Conservation (phyloP, 2,888 invertebrate species). For the Mycalesis mineus region DNA sequence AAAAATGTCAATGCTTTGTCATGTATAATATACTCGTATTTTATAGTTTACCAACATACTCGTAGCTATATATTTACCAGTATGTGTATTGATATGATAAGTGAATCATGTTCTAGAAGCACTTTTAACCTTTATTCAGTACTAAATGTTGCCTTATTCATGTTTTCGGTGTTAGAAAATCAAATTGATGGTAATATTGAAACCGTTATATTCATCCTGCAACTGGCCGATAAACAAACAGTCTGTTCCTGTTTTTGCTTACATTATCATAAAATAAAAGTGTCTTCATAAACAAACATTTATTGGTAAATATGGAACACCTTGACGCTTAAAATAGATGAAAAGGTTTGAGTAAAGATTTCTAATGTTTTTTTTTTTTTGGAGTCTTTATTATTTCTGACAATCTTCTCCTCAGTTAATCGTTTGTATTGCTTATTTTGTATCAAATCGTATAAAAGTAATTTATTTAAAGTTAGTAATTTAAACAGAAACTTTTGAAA, state of each 20-base stretch:
- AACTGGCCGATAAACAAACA: conserved; percentile 24
- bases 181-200: conserved; percentile 43
- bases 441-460: too few relatives aligned
- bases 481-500: too few relatives aligned
- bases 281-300: background rate
- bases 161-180: conserved; percentile 40
- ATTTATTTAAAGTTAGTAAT: too few relatives aligned
- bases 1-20: too few relatives aligned
- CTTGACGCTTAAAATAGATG: background rate
- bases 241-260: background rate
- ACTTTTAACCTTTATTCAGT: conserved; percentile 22
- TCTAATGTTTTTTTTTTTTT: too few relatives aligned
- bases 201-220: conserved; percentile 39
- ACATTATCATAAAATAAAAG: background rate
- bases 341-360: background rate
- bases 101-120: conserved; percentile 11
- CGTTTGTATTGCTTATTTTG: too few relatives aligned
- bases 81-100: background rate
- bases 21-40: too few relatives aligned
- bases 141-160: conserved; percentile 33
- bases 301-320: conserved; percentile 8
- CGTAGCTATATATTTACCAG: too few relatives aligned
- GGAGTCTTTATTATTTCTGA: too few relatives aligned
- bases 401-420: too few relatives aligned
- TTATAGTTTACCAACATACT: too few relatives aligned